Conservation (phyloP, 2,888 invertebrate species). For the Agriopis marginaria region DNA sequence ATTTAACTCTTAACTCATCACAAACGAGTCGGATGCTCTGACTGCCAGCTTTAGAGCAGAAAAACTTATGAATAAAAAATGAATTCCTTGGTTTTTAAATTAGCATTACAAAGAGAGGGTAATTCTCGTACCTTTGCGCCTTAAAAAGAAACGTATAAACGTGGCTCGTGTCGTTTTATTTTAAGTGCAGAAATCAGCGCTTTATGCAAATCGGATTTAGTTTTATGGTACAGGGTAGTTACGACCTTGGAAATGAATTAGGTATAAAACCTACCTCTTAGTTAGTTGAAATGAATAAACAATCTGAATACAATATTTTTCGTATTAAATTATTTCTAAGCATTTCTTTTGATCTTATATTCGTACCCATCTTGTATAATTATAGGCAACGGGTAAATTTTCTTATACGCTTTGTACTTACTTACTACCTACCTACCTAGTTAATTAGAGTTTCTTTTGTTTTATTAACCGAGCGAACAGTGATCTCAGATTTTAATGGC, state of each 20-base stretch:
- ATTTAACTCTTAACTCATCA: conserved; percentile 75
- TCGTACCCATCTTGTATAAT: too few relatives aligned
- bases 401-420: too few relatives aligned
- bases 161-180: conserved; percentile 76
- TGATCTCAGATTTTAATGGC: too few relatives aligned
- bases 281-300: not conserved
- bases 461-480: too few relatives aligned
- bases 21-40: conserved; percentile 78
- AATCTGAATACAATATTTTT: too few relatives aligned
- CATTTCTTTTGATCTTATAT: too few relatives aligned
- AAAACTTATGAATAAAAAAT: conserved; percentile 87
- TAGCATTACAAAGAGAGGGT: conserved; percentile 85
- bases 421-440: too few relatives aligned
- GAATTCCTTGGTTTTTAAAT: conserved; percentile 86
- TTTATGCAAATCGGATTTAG: conserved; percentile 53
- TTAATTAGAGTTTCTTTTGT: too few relatives aligned
- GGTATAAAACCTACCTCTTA: not conserved
- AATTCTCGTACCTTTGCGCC: conserved; percentile 82
- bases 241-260: not conserved
- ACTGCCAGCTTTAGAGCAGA: conserved; percentile 81
- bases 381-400: too few relatives aligned
- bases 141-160: conserved; percentile 79
- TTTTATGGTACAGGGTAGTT: conserved; percentile 20
- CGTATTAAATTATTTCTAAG: too few relatives aligned
- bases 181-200: conserved; percentile 74